A percentile compares a stretch with the other conserved stretches of the same genome.
phyloP scores from a whole-genome alignment of 2,113 vertebrate species.

The Bubo bubo region DNA sequence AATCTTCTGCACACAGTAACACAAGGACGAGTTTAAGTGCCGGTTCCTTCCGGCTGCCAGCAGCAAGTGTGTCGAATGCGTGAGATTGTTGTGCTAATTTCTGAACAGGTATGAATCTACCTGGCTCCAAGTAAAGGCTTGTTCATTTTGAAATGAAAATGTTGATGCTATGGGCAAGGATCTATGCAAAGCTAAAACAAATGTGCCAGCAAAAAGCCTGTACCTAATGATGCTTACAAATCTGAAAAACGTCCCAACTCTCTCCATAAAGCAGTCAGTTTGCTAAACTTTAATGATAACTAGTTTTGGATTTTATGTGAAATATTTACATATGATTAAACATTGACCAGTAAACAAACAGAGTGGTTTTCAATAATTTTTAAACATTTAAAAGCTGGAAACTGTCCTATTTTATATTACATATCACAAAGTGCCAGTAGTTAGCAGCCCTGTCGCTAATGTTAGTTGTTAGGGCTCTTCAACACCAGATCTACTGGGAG shows the following conservation, averaged over 20 bases:
- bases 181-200: neutral
- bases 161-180: neutral
- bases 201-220: neutral
- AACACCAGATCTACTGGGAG: neutral
- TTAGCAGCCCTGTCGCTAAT: conserved; percentile 18
- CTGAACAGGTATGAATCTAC: neutral
- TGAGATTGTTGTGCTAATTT: neutral
- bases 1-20: neutral
- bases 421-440: conserved; percentile 26
- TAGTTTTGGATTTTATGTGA: conserved; percentile 29
- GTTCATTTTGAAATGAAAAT: neutral
- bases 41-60: neutral
- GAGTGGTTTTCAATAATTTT: conserved; percentile 51
- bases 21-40: neutral
- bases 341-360: conserved; percentile 51
- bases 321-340: conserved; percentile 60
- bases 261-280: neutral
- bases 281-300: neutral
- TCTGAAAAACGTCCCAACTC: neutral
- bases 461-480: conserved; percentile 20
- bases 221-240: neutral
- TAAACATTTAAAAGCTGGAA: conserved; percentile 52
- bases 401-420: conserved; percentile 29
- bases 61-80: rapidly evolving
- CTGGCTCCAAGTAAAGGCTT: neutral